Base-by-base conservation (phyloP, 2,113 vertebrate genomes). In the Phyllopteryx taeniolatus region DNA sequence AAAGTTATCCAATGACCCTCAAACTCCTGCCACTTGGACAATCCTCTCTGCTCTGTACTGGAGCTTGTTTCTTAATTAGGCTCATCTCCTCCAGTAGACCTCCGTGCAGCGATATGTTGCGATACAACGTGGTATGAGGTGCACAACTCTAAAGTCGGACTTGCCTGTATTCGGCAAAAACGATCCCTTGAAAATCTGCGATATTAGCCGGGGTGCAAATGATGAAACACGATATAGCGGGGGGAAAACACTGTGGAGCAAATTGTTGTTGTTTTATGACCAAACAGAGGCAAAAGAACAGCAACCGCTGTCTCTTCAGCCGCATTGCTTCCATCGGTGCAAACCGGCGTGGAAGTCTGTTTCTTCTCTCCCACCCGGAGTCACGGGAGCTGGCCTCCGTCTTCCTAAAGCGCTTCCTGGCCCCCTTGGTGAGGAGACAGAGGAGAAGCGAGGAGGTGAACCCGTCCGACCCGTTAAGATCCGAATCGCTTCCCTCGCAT, bases 381-480 rank as follows among this genome's bases (percentile, higher is more conserved):
- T 90, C 80, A 0, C 72, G 78, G 0, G 44, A 70, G 4, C 91
- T 88, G 12, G 88, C 91, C 0, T 92, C 89, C n/a, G 90, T 88
- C 13, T 90, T 87, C 76, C 83, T 10, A 88, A 88, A 73, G 86
- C 89, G 61, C 91, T 81, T 95, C 51, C 88, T 85, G 2, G 71
- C 87, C 1, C 88, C 74, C 35, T 92, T 90, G 70, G 47, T 74
- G 6, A 91, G 74, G 72, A 92, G 94, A 47, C 78, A 91, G 64
- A 94, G 92, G 9, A 90, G 96, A 72, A 95, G 92, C 0, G 89
- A 91, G 0, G 90, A 90, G 1, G 80, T 84, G 0, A 93, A 95
- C 70, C 93, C 93, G 0, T 85, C 79, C 2, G 94, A 95, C 78
- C 94, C 94, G 20, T 81, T 94, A 49, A 85, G 90, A 54, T 86